A percentile compares a stretch with the other conserved stretches of the same genome.
Evolutionary conservation across 2,888 invertebrate species (phyloP).

Genomic region (Elysia crispata): DNA sequence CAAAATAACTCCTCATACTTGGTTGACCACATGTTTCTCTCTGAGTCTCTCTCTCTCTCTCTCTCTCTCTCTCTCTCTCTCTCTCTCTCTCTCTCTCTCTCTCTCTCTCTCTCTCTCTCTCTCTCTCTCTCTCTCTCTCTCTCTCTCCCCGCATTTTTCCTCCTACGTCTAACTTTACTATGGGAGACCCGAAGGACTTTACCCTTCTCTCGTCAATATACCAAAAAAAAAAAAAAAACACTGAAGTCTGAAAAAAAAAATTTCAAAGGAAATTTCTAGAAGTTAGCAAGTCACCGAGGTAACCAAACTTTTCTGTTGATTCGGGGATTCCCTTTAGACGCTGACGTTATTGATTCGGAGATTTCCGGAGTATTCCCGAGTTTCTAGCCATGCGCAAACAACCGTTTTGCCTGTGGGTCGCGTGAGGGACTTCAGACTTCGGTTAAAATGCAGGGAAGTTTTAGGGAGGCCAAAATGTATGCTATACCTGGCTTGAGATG

Average conservation of each 20-base stretch:
- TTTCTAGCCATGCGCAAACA: too few relatives aligned
- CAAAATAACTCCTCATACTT: too few relatives aligned
- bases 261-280: not conserved
- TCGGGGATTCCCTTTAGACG: too few relatives aligned
- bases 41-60: not conserved
- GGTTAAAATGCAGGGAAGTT: too few relatives aligned
- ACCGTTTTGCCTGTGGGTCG: too few relatives aligned
- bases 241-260: constrained; percentile 9
- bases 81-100: constrained; percentile 22
- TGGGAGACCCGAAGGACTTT: not conserved
- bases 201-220: not conserved
- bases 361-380: too few relatives aligned
- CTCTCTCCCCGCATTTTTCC: not conserved
- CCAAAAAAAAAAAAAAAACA: not conserved
- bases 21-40: not conserved
- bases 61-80: constrained; percentile 22
- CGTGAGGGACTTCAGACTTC: too few relatives aligned
- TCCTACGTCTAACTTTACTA: not conserved
- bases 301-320: too few relatives aligned
- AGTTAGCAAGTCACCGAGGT: not conserved
- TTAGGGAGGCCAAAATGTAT: too few relatives aligned
- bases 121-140: constrained; percentile 1
- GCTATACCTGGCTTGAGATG: too few relatives aligned
- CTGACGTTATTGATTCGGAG: too few relatives aligned
- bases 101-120: not conserved